Percentiles rank a stretch among this genome's conserved stretches.
These are phyloP conservation scores for Amphimedon queenslandica DNA, from an alignment of 37 sponge, comb jelly and placozoan genomes.

Conservation along the genomic window DNA sequence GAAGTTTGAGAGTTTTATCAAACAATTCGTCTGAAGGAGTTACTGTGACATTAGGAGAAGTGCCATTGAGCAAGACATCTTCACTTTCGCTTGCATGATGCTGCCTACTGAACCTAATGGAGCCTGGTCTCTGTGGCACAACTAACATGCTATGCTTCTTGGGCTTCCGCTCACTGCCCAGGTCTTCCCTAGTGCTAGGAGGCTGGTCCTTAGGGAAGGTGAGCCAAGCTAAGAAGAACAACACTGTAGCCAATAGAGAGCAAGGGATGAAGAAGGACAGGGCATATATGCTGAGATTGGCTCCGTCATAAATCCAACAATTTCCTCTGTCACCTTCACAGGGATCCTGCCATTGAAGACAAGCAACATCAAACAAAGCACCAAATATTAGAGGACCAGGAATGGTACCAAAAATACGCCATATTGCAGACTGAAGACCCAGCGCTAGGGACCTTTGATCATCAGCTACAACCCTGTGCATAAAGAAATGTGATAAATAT, in stretches of 20 bases:
- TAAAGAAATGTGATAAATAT: too few species aligned
- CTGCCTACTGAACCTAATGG: too few species aligned
- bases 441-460: slow-evolving; percentile 38
- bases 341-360: slow-evolving; percentile 31
- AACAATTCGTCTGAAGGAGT: too few species aligned
- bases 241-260: slow-evolving; percentile 1
- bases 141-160: too few species aligned
- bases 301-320: slow-evolving; percentile 63
- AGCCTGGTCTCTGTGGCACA: too few species aligned
- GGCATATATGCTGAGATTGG: neutral
- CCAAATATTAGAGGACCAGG: slow-evolving; percentile 61
- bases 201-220: slow-evolving; percentile 30
- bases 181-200: too few species aligned
- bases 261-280: neutral
- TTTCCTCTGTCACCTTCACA: slow-evolving; percentile 46
- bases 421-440: slow-evolving; percentile 28
- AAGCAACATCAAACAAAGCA: slow-evolving; percentile 33
- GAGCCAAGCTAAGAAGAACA: slow-evolving; percentile 1
- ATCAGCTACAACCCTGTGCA: slow-evolving; percentile 59
- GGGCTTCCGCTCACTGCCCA: too few species aligned
- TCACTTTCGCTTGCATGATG: too few species aligned
- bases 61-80: too few species aligned
- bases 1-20: too few species aligned
- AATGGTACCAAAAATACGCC: slow-evolving; percentile 38
- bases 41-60: too few species aligned